Evolutionary conservation across 2,888 invertebrate species (phyloP).

Genomic region (Imbricaverruca yamaguchii): DNA sequence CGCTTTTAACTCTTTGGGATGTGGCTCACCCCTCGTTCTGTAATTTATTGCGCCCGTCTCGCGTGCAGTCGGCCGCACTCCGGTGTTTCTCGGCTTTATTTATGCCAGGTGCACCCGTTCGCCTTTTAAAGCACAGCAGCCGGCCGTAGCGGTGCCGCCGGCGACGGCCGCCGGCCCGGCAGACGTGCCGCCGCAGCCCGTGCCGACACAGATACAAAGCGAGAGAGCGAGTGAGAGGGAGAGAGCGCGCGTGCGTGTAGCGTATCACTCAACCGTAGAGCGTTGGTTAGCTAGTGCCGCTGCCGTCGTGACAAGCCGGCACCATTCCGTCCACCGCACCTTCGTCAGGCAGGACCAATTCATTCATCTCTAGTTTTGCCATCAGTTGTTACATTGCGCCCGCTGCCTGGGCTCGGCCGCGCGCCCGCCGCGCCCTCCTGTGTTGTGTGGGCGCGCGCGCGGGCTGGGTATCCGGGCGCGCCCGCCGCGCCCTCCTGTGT

Average conservation of each 20-base stretch:
- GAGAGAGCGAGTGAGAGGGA: neutral
- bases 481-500: neutral
- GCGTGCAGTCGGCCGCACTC: too few species aligned
- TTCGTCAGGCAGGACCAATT: constrained; percentile 22
- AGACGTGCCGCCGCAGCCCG: too few species aligned
- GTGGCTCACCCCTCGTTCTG: neutral
- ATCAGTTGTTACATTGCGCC: constrained; percentile 8
- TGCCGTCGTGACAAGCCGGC: neutral
- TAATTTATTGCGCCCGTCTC: neutral
- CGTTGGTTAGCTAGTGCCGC: neutral
- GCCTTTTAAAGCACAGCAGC: too few species aligned
- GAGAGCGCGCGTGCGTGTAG: neutral
- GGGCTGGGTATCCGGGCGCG: neutral
- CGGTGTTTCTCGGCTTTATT: neutral
- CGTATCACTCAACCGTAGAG: neutral
- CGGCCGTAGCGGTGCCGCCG: too few species aligned
- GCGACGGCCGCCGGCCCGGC: too few species aligned
- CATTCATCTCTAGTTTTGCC: constrained; percentile 20
- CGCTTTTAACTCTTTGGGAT: neutral
- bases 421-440: neutral
- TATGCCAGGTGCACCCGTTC: neutral
- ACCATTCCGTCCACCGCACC: constrained; percentile 18
- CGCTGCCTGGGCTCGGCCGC: neutral
- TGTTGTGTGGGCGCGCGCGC: neutral
- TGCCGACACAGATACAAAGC: neutral